Conservation (phyloP, 2,113 vertebrate genomes). For the Callocephalon fimbriatum region DNA sequence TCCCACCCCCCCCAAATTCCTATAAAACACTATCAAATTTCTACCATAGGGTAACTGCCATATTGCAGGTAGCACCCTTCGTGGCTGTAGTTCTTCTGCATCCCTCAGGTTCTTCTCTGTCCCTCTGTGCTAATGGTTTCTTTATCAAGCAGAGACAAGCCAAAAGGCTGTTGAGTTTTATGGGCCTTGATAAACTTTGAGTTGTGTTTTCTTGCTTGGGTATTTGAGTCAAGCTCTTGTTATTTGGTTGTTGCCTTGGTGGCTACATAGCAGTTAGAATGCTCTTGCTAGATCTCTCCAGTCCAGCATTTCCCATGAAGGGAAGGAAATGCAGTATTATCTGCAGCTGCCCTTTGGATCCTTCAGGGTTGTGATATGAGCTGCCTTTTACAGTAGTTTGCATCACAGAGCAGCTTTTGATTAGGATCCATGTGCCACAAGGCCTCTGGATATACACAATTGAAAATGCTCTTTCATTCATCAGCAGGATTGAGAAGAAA, state of each 20-base stretch:
- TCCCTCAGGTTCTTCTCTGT: neutral
- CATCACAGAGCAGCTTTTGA: constrained; percentile 54
- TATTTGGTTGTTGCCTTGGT: neutral
- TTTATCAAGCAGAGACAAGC: neutral
- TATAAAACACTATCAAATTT: neutral
- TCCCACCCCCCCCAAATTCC: neutral
- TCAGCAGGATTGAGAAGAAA: constrained; percentile 71
- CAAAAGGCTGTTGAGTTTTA: neutral
- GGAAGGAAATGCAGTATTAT: neutral
- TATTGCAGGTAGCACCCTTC: fast-evolving
- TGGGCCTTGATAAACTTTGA: neutral
- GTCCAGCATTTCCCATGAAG: neutral
- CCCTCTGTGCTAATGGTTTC: neutral
- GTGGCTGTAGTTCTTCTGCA: fast-evolving
- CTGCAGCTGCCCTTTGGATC: constrained; percentile 11
- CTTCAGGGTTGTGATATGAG: neutral
- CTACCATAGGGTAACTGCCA: fast-evolving
- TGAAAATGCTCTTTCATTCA: constrained; percentile 74
- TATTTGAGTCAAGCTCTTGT: neutral
- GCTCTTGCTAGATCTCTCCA: neutral
- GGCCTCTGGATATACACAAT: constrained; percentile 40
- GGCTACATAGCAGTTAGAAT: neutral
- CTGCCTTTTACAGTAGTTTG: constrained; percentile 31
- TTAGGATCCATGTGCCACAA: constrained; percentile 40
- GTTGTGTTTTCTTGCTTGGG: neutral